A percentile compares a stretch with the other conserved stretches of the same genome.
Evolutionary conservation across 2,888 invertebrate genomes (phyloP).

Genomic region (Troides oblongomaculatus): DNA sequence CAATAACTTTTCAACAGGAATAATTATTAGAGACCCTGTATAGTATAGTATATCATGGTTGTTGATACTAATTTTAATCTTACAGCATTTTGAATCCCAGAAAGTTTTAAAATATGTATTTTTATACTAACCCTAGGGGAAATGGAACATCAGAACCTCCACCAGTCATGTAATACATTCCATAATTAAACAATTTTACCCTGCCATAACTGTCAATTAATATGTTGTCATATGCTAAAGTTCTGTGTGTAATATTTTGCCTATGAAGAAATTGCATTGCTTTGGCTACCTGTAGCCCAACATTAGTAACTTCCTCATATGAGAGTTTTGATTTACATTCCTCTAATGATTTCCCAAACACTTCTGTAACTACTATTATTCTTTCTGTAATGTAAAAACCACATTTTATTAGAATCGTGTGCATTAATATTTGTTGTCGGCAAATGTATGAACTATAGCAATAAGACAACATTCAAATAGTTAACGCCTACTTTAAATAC

Average conservation of each 20-base stretch:
- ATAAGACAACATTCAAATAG: neutral
- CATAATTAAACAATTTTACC: conserved; percentile 95
- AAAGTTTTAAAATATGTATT: neutral
- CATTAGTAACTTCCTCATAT: conserved; percentile 77
- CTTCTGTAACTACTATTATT: conserved; percentile 91
- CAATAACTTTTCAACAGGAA: neutral
- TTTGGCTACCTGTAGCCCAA: conserved; percentile 86
- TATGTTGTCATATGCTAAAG: conserved; percentile 90
- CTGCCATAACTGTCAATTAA: conserved; percentile 85
- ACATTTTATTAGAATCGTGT: neutral
- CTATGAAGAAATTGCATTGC: conserved; percentile 87
- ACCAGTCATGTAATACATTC: conserved; percentile 95
- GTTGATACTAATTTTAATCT: neutral
- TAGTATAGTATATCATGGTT: no score
- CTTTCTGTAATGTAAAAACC: conserved; percentile 80
- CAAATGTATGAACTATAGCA: neutral
- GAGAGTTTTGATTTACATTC: conserved; percentile 70
- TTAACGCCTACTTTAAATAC: neutral
- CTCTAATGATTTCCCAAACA: conserved; percentile 83
- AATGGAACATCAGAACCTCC: conserved; percentile 92
- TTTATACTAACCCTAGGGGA: conserved; percentile 86
- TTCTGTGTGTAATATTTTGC: conserved; percentile 87
- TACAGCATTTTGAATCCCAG: neutral
- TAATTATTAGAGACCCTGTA: neutral
- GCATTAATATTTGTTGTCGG: neutral